Conservation (phyloP, 2,113 vertebrate genomes). For the Channa maculata region DNA sequence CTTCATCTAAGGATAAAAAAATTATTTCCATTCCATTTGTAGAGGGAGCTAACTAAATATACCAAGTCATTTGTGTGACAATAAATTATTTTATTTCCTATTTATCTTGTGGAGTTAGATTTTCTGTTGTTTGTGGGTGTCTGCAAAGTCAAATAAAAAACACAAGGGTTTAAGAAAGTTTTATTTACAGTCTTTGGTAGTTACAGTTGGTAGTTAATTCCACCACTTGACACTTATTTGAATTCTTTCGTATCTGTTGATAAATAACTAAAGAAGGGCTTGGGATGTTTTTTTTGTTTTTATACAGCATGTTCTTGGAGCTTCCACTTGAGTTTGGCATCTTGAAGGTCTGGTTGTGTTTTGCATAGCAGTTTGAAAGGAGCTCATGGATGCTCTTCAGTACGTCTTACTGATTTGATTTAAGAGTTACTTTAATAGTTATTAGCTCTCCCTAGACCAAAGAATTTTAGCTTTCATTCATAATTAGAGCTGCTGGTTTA, state of each 20-base stretch:
- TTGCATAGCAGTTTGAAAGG: conserved; percentile 48
- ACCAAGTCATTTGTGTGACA: conserved; percentile 31
- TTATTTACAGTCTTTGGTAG: too few species aligned
- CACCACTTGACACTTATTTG: neutral
- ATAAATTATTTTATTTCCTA: conserved; percentile 43
- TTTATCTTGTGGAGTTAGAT: neutral
- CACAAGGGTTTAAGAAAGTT: too few species aligned
- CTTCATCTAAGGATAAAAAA: neutral
- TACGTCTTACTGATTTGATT: conserved; percentile 32
- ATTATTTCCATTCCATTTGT: neutral
- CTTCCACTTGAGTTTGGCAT: conserved; percentile 5
- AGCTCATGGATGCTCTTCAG: conserved; percentile 17
- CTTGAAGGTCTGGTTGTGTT: conserved; percentile 35
- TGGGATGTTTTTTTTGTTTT: neutral
- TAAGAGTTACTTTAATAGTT: conserved; percentile 39
- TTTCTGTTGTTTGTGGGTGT: neutral
- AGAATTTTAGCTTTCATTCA: neutral
- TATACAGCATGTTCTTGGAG: conserved; percentile 21
- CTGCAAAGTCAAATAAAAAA: neutral
- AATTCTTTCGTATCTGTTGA: neutral
- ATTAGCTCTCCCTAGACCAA: conserved; percentile 28
- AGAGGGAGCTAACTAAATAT: neutral
- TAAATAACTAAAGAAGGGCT: neutral
- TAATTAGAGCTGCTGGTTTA: conserved; percentile 22
- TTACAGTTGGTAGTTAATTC: too few species aligned